Percentiles rank a stretch among this genome's conserved stretches.
These are phyloP conservation scores for Emydocephalus ijimae DNA, from an alignment of 2,113 vertebrate species.

Conservation along the genomic window DNA sequence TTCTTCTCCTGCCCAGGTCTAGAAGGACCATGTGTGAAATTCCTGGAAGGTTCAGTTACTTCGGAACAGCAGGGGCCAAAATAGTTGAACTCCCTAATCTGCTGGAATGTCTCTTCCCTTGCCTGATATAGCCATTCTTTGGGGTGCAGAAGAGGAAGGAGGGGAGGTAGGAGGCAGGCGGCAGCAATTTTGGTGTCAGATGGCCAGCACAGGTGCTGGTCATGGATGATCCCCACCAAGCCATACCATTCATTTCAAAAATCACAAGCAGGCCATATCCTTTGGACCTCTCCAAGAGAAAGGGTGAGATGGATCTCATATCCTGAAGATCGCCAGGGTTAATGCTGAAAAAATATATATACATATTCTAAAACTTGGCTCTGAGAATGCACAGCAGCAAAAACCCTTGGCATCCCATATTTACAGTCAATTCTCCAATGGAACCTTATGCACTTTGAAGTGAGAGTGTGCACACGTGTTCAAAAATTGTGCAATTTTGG, in stretches of 20 bases:
- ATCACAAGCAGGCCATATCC: conserved; percentile 47
- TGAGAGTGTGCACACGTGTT: no score
- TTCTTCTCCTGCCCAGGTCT: conserved; percentile 33
- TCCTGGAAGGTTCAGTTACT: conserved; percentile 65
- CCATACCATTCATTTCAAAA: conserved; percentile 45
- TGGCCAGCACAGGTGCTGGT: conserved; percentile 67
- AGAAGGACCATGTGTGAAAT: conserved; percentile 58
- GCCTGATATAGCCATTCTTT: conserved; percentile 27
- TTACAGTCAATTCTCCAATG: neutral
- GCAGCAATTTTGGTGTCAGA: conserved; percentile 58
- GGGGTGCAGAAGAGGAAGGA: conserved; percentile 40
- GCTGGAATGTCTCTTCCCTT: conserved; percentile 60
- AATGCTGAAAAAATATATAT: neutral
- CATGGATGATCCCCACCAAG: conserved; percentile 10
- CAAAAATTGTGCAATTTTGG: neutral
- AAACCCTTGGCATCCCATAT: neutral
- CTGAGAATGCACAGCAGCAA: neutral
- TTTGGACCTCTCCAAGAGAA: conserved; percentile 41
- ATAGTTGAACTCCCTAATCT: conserved; percentile 66
- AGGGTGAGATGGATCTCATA: conserved; percentile 14
- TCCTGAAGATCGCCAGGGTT: neutral
- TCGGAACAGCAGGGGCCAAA: conserved; percentile 54
- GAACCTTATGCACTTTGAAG: neutral
- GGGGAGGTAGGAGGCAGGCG: conserved; percentile 43
- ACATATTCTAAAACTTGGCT: neutral